A percentile compares a stretch with the other conserved stretches of the same genome.
These are phyloP conservation scores for Orientallactaga sibirica DNA, from an alignment of 2,797 vertebrate genomes.

Conservation along the genomic window DNA sequence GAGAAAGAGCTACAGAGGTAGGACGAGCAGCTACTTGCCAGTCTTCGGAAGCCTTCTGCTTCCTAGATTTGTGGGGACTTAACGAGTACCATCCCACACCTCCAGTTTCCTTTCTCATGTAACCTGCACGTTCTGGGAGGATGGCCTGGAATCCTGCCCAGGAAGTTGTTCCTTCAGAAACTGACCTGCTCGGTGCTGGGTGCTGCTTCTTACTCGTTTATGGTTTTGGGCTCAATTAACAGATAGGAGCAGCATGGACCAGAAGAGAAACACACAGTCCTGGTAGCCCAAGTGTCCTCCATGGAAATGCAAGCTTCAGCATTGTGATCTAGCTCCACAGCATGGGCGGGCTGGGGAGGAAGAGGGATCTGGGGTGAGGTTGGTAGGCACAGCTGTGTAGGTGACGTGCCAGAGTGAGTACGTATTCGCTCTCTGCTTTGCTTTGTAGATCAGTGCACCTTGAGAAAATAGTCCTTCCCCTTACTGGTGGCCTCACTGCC, in stretches of 20 bases:
- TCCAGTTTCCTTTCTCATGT: constrained; percentile 9
- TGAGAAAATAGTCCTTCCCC: neutral
- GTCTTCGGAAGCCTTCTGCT: neutral
- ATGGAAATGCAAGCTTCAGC: neutral
- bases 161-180: neutral
- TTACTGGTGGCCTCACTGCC: neutral
- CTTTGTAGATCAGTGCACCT: neutral
- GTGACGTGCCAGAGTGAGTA: neutral
- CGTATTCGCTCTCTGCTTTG: neutral
- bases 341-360: neutral
- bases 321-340: neutral
- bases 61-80: neutral
- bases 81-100: neutral
- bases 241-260: neutral
- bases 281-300: neutral
- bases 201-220: constrained; percentile 11
- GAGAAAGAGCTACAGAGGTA: neutral
- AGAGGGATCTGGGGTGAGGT: neutral
- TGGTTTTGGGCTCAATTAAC: neutral
- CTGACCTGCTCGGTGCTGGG: neutral
- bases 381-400: neutral
- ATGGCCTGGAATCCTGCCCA: neutral
- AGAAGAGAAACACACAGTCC: neutral
- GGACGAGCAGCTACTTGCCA: neutral
- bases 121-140: neutral